Evolutionary conservation across 2,797 vertebrate genomes (phyloP), one percentile per base, ranked within the genome.

Genomic region (Oophaga sylvatica): DNA sequence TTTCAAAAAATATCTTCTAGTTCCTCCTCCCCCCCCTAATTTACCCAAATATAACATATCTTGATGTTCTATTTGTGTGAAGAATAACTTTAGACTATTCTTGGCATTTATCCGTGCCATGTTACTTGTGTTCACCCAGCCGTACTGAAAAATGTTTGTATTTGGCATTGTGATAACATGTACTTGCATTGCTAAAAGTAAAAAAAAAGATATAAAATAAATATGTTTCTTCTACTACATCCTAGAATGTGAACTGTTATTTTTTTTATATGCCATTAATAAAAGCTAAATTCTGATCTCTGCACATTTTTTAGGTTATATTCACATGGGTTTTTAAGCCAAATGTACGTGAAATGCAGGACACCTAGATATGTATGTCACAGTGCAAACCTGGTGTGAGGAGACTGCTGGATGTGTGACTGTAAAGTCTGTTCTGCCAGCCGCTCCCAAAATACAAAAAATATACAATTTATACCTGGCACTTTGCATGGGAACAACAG

Each of bases 151-250:
- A 93, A 88, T 95, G 95, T 96, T 95, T 97, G 96, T 96, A 96
- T 95, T 94, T 94, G 95, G 94, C 95, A 95, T 96, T 95, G 96
- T 96, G 96, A 95, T 95, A 94, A 94, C 95, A 94, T 96, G 96
- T 96, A 96, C 95, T 85, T 95, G 95, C 96, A 96, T 93, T 95
- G 95, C 94, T 95, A 91, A 93, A 94, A 91, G 93, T 93, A 85
- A 80, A 81, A 84, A 76, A 56, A 76, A 75, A 80, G 63, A 77
- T 4, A 45, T 63, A 80, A 17, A 80, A 62, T 48, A 81, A 81
- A 81, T 60, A 80, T 81, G 80, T 81, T 81, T 81, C 19, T 81
- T 63, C 60, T 81, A 81, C 45, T 80, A n/a, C 4, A 26, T 62
- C 17, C 9, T 67, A 53, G 60, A 48, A 67, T 81, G 62, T 63